A percentile compares a stretch with the other conserved stretches of the same genome.
Evolutionary conservation across 1,140 invertebrate species (phyloP).

Genomic region (Drosophila lini): DNA sequence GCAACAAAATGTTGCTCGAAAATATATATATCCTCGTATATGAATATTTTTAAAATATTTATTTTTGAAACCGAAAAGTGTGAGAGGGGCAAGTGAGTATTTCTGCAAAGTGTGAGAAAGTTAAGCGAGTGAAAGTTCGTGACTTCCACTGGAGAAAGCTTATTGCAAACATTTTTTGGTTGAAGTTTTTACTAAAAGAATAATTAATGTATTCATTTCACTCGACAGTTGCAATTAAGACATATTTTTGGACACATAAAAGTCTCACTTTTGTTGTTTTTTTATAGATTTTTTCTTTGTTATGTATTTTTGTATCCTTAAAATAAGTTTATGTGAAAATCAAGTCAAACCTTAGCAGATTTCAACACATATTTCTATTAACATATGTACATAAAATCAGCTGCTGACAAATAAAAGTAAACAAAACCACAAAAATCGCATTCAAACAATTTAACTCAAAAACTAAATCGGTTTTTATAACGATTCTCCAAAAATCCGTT

Average conservation of each 20-base stretch:
- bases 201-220: background rate
- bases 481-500: conserved; percentile 1
- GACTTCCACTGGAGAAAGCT: conserved; percentile 18
- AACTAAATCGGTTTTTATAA: background rate
- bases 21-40: conserved; percentile 21
- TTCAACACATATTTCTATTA: background rate
- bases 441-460: background rate
- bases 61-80: conserved; percentile 13
- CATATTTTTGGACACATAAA: background rate
- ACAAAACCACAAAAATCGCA: background rate
- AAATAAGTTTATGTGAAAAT: background rate
- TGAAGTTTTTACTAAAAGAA: conserved; percentile 1
- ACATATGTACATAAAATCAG: too few relatives aligned
- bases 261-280: too few relatives aligned
- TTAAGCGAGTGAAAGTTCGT: conserved; percentile 32
- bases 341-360: background rate
- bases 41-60: conserved; percentile 33
- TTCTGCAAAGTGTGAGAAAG: conserved; percentile 14
- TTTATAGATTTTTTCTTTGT: too few relatives aligned
- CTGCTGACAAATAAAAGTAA: background rate
- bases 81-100: background rate
- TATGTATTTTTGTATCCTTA: background rate
- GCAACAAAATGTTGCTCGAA: conserved; percentile 24
- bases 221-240: background rate
- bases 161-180: conserved; percentile 7